Evolutionary conservation across 2,888 invertebrate species (phyloP).

Genomic region (Drosophila tanythrix): DNA sequence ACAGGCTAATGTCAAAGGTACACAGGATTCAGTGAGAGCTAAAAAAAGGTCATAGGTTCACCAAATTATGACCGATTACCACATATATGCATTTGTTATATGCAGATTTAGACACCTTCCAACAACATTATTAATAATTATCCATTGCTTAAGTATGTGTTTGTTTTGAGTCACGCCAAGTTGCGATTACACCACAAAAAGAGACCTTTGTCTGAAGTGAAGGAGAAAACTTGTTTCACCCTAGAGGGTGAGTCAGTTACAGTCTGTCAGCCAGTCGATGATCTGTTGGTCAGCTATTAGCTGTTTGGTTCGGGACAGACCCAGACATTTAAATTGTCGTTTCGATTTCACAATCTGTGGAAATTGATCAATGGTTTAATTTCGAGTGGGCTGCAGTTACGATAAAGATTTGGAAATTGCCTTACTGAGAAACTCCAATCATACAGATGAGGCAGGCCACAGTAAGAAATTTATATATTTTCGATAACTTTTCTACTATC

Average conservation of each 20-base stretch:
- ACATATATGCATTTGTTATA: not conserved
- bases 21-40: not conserved
- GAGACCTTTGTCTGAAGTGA: constrained; percentile 16
- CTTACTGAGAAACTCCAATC: constrained; percentile 2
- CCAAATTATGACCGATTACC: not conserved
- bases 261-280: constrained; percentile 11
- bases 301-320: constrained; percentile 17
- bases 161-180: constrained; percentile 44
- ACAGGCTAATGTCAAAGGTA: constrained; percentile 59
- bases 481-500: not conserved
- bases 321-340: constrained; percentile 22
- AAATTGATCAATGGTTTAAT: constrained; percentile 57
- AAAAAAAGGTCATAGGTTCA: constrained; percentile 55
- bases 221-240: constrained; percentile 57
- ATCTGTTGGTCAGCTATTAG: constrained; percentile 28
- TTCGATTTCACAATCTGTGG: constrained; percentile 71
- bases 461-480: not conserved
- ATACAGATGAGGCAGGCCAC: not conserved
- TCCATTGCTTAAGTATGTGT: constrained; percentile 8
- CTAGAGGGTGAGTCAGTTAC: constrained; percentile 49
- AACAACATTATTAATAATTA: constrained; percentile 25
- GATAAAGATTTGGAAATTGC: constrained; percentile 35
- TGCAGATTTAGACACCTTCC: constrained; percentile 8
- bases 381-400: constrained; percentile 33
- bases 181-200: constrained; percentile 40